These are phyloP conservation scores for Crotalus tigris DNA, from an alignment of 2,113 vertebrate species.

Conservation along the genomic window DNA sequence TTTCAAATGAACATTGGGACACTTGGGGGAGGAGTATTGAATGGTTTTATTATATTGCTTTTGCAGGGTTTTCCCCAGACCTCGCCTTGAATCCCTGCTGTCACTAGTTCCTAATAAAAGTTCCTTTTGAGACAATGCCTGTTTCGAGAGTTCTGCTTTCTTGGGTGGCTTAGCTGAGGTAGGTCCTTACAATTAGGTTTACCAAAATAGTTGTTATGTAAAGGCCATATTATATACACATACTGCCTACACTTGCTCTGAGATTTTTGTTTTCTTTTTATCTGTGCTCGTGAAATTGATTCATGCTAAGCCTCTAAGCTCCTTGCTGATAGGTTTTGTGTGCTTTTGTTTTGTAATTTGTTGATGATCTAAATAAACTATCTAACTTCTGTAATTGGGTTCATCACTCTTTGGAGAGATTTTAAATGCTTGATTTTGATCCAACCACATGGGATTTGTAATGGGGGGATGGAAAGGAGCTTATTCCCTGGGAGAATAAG, in stretches of 20 bases:
- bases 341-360: background rate
- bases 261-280: background rate
- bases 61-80: too few species aligned
- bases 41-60: too few species aligned
- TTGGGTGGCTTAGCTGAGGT: too few species aligned
- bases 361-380: background rate
- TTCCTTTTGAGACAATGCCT: too few species aligned
- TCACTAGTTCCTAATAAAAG: too few species aligned
- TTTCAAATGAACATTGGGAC: too few species aligned
- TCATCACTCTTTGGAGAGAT: background rate
- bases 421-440: background rate
- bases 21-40: too few species aligned
- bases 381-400: background rate
- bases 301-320: background rate
- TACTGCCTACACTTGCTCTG: background rate
- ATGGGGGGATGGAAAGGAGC: background rate
- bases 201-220: background rate
- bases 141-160: too few species aligned
- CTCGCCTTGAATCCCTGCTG: too few species aligned
- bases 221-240: background rate
- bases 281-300: background rate
- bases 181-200: background rate
- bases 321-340: background rate
- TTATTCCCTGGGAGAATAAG: background rate
- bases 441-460: background rate